Percentiles rank a stretch among this genome's conserved stretches.
These are phyloP conservation scores for Parnassius smintheus DNA, from an alignment of 2,888 invertebrate genomes.

Conservation along the genomic window DNA sequence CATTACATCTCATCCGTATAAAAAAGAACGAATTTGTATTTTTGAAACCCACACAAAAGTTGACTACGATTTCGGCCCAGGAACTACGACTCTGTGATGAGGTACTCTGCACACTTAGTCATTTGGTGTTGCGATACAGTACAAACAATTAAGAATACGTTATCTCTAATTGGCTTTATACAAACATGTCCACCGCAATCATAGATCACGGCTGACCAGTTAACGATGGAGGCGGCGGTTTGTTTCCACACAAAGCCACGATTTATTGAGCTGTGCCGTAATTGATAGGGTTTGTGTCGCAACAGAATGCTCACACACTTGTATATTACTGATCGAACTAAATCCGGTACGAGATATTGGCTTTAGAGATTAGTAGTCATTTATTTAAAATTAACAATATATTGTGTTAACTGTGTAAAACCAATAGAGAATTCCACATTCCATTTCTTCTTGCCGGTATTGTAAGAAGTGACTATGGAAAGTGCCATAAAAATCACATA, in stretches of 20 bases:
- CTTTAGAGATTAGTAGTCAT: conserved; percentile 7
- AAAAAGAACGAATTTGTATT: no score
- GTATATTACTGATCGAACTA: conserved; percentile 6
- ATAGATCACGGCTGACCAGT: conserved; percentile 44
- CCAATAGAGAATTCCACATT: no score
- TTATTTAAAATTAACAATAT: conserved; percentile 9
- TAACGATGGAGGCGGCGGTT: conserved; percentile 47
- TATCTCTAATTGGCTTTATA: conserved; percentile 14
- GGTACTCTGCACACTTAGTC: no score
- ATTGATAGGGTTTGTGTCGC: conserved; percentile 44
- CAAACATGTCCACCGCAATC: conserved; percentile 32
- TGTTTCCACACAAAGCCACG: conserved; percentile 45
- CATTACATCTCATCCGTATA: no score
- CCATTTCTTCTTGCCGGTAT: no score
- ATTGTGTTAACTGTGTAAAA: no score
- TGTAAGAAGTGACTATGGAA: no score
- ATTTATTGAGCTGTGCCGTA: conserved; percentile 45
- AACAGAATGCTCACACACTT: conserved; percentile 39
- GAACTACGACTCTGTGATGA: no score
- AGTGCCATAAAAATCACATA: no score
- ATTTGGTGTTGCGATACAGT: no score
- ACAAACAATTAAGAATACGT: background rate
- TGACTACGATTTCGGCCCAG: no score
- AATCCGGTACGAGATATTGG: conserved; percentile 7
- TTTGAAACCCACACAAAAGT: no score